Base-by-base conservation (phyloP, 2,797 vertebrate species). In the Florisuga fusca region DNA sequence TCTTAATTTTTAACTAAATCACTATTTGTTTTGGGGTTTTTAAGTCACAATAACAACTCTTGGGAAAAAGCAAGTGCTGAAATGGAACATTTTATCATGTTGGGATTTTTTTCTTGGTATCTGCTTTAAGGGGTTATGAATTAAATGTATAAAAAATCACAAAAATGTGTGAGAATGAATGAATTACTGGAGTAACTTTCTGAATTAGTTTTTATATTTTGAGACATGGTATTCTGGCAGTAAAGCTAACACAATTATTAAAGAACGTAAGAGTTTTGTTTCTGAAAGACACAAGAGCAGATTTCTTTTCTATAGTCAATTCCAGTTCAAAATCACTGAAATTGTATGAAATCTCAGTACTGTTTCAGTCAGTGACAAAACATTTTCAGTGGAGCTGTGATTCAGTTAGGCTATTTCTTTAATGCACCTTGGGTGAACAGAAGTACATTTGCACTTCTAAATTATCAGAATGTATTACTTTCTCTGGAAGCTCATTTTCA, bases 1-100 rank as follows among this genome's bases (percentile, higher is more conserved):
- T 86, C 16, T 78, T 81, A 95, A 82, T 95, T 94, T 62, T 93
- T 96, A 95, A 95, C 87, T 96, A 95, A 96, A 90, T 90, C 68
- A 89, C 66, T 93, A 45, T 73, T 45, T 46, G 25, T 86, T 86
- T 96, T 74, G 93, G 50, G 18, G 22, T 83, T 96, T 94, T 96
- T 92, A 96, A 93, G 84, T 85, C 91, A 95, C 54, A 95, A 51
- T 93, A 94, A 78, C 53, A 89, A 45, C 54, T 93, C 96, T 94
- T 90, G 57, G 85, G 58, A 36, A 87, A 96, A 93, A 97, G 21
- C 8, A 87, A 91, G 29, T 86, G 75, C 55, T 95, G 57, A 96
- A 94, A 72, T 87, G 61, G 50, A 97, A 91, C 51, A 36, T 67
- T 21, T 86, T 92, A 69, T 3, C 6, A 57, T 46, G 43, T 23